Base-by-base conservation (phyloP, 1,140 invertebrate genomes). In the Alviniconcha marisindica region DNA sequence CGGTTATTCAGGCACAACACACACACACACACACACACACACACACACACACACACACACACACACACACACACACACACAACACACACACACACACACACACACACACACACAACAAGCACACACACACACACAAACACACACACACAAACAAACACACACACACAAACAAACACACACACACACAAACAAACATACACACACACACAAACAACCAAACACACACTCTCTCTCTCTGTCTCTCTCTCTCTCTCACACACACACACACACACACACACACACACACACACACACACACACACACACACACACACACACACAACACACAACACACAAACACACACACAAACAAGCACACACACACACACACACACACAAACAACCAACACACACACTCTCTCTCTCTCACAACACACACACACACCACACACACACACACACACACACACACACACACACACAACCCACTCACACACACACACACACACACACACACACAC, bases 1-100 rank as follows among this genome's bases (percentile, higher is more conserved):
- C n/a, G n/a, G n/a, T n/a, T n/a, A n/a, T n/a, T n/a, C 44, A 48
- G 44, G 44, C 5, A 10, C 7, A 48, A 69, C 4, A 33, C 4
- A 33, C 28, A 18, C n/a, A 33, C 63, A 28, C 63, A 18, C 28
- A 33, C 63, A 33, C 63, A 33, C n/a, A 69, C 28, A 33, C 63
- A 69, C 28, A 33, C 63, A 69, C 63, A 69, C 63, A 69, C 63
- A 33, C 63, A 33, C 63, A 33, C 63, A 33, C 63, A 69, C 63
- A 69, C 63, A 69, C 63, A 69, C 63, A 69, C 63, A 69, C 63
- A 69, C 31, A 60, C 63, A 69, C 63, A 10, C 31, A 69, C 4
- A 10, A 69, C 63, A 33, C 31, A 4, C 28, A 33, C 18, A 10
- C 63, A 15, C 56, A 15, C 24, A 15, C 56, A 60, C 56, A 24